Conservation (phyloP, 2,888 invertebrate species). For the Autographa pulchrina region DNA sequence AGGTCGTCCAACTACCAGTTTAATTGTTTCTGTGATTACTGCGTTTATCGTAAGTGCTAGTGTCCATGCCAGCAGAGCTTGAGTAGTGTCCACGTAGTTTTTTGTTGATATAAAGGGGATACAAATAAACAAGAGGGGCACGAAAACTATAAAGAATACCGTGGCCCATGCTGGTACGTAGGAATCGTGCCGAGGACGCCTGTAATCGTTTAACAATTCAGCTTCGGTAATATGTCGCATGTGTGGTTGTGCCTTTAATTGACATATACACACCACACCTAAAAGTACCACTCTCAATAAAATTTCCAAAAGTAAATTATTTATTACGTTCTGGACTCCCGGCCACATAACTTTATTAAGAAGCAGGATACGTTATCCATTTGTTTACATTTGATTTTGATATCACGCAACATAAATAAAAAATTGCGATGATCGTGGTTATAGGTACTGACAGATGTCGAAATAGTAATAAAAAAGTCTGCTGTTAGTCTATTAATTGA, state of each 20-base stretch:
- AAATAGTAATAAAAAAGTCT: constrained; percentile 9
- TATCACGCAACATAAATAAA: constrained; percentile 10
- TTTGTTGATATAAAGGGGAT: constrained; percentile 72
- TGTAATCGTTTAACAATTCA: constrained; percentile 92
- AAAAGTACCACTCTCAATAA: constrained; percentile 67
- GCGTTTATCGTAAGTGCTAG: constrained; percentile 91
- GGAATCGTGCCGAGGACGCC: constrained; percentile 91
- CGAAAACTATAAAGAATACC: constrained; percentile 90
- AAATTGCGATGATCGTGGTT: constrained; percentile 3
- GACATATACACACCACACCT: constrained; percentile 79
- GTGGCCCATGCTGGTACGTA: constrained; percentile 91
- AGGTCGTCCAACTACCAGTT: constrained; percentile 91
- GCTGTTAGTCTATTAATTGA: constrained; percentile 8
- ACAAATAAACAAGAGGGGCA: constrained; percentile 89
- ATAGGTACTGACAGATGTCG: constrained; percentile 22
- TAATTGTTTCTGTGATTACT: constrained; percentile 90
- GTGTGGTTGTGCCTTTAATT: constrained; percentile 90
- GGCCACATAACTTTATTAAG: constrained; percentile 58
- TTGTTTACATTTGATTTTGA: constrained; percentile 31
- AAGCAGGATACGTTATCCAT: constrained; percentile 18
- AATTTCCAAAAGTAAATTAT: constrained; percentile 63
- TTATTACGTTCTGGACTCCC: constrained; percentile 50
- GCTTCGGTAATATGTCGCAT: constrained; percentile 92
- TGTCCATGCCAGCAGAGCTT: constrained; percentile 87
- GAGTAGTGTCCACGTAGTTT: constrained; percentile 63